Conservation (phyloP, 37 sponge, comb jelly and placozoan genomes). For the Mnemiopsis leidyi region DNA sequence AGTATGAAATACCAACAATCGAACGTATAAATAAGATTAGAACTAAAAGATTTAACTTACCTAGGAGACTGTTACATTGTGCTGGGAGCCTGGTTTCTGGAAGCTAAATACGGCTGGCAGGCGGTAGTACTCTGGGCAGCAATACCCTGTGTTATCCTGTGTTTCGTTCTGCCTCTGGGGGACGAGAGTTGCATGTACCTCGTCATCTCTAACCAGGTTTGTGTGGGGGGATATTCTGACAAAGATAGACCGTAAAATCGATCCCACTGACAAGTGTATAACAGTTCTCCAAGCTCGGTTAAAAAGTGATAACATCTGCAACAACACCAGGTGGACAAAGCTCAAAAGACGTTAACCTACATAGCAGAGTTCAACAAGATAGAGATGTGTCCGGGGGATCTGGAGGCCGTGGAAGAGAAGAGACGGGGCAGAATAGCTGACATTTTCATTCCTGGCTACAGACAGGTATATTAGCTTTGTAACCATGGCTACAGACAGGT, state of each 20-base stretch:
- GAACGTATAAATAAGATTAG: too few relatives aligned
- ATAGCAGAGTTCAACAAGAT: conserved; percentile 7
- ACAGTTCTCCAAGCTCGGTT: too few relatives aligned
- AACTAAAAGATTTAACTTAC: too few relatives aligned
- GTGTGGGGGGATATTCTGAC: too few relatives aligned
- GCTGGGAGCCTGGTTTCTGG: conserved; percentile 4
- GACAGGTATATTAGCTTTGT: too few relatives aligned
- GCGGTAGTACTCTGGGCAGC: conserved; percentile 40
- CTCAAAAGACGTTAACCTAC: neutral
- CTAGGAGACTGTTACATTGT: neutral
- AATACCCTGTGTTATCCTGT: neutral
- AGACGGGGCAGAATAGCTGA: neutral
- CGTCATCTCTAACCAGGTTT: neutral
- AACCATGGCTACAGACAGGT: neutral
- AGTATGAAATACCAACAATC: too few relatives aligned
- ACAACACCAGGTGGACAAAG: neutral
- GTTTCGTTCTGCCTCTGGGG: neutral
- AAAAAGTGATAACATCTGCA: too few relatives aligned
- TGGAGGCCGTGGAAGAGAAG: neutral
- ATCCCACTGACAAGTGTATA: too few relatives aligned
- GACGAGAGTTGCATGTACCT: conserved; percentile 6
- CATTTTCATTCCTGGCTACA: neutral
- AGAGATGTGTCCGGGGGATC: conserved; percentile 26
- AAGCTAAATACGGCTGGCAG: conserved; percentile 10
- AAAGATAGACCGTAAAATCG: too few relatives aligned